phyloP scores from a whole-genome alignment of 2,797 vertebrate species.

The Sebastes itinus region DNA sequence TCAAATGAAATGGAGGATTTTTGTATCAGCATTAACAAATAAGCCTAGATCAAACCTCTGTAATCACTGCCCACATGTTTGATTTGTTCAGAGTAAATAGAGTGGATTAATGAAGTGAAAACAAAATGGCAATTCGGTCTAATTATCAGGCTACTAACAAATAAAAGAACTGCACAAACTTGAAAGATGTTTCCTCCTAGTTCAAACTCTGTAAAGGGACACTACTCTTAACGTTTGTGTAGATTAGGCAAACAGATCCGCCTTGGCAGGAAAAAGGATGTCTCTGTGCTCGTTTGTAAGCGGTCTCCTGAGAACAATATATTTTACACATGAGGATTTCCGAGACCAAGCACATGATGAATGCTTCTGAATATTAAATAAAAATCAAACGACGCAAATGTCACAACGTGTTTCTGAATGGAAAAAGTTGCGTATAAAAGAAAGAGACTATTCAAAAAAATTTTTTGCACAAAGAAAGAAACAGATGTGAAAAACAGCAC shows the following conservation, averaged over 20 bases:
- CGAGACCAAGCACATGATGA: constrained; percentile 46
- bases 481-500: constrained; percentile 74
- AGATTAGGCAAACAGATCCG: constrained; percentile 61
- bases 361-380: constrained; percentile 61
- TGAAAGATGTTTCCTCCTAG: neutral
- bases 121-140: neutral
- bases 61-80: neutral
- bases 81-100: neutral
- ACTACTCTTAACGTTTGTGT: constrained; percentile 21
- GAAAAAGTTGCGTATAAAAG: constrained; percentile 44
- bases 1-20: neutral
- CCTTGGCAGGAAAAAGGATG: constrained; percentile 55
- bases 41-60: neutral
- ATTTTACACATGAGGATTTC: constrained; percentile 53
- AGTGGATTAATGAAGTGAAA: neutral
- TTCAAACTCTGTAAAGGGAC: constrained; percentile 1
- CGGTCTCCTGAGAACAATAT: constrained; percentile 58
- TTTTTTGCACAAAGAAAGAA: constrained; percentile 64
- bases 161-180: neutral
- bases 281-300: constrained; percentile 37
- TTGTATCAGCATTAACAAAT: neutral
- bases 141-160: neutral
- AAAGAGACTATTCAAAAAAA: constrained; percentile 17
- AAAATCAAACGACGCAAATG: constrained; percentile 51
- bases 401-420: constrained; percentile 44